Base-by-base conservation (phyloP, 2,113 vertebrate genomes). In the Chelonoidis abingdonii region DNA sequence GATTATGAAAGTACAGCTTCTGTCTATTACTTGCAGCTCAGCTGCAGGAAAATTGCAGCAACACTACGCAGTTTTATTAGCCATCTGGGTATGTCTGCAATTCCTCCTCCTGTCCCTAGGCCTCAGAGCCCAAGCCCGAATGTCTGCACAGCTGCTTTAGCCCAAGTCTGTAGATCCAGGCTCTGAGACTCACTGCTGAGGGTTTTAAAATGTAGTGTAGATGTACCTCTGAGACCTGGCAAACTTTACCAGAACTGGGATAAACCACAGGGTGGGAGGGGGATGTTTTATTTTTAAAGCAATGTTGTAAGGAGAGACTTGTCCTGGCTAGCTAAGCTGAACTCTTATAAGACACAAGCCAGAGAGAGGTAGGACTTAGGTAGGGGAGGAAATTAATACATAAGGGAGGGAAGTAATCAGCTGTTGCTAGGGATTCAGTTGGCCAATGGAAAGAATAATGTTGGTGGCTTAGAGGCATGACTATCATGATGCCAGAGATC, bases 11-110 rank as follows among this genome's bases (percentile, higher is more conserved):
- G 59, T n/a, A 24, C n/a, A 0, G 0, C 27, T 27, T 94, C 47
- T 79, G 49, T 91, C 93, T 95, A 89, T 94, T 10, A 17, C 41
- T 47, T 95, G 94, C 83, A 91, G 86, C 93, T 89, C 87, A 25
- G 8, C 72, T 96, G 89, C 62, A 83, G 69, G 80, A 92, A 52
- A 29, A 84, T 87, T 89, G 91, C 86, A 87, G 27, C 38, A 0
- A 3, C 6, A n/a, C 4, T 41, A 4, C 47, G 14, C 35, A 52
- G 10, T 86, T 41, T 25, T 79, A 53, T 44, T 80, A 75, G 62
- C 13, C 54, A 22, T 53, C 16, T 65, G n/a, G 27, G 27, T 59
- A 59, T 31, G 57, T 59, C 12, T 59, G 13, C 57, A 31, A 27
- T 59, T 27, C 12, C 27, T 27, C 11, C 27, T 59, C 27, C 57